Evolutionary conservation across 2,797 vertebrate species (phyloP), one percentile per base, ranked within the genome.

Genomic region (Adelosebastes latens): DNA sequence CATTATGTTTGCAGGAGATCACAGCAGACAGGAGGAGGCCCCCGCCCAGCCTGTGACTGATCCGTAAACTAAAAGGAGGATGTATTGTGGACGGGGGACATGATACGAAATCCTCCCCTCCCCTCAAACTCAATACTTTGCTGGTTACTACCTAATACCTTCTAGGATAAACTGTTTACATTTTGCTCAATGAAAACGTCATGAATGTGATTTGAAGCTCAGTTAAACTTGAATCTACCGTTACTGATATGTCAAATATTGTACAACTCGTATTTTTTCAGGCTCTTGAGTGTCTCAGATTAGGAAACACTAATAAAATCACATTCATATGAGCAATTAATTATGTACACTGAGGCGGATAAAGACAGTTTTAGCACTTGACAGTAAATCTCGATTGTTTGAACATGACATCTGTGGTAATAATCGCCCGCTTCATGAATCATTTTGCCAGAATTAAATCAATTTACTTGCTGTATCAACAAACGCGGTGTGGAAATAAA

Each of bases 1-100:
- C 68, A 72, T 83, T 78, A 74, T 55, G 81, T 82, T 65, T 59
- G 18, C 46, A 58, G 49, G 62, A 75, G 79, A 82, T 81, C 52
- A 60, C 42, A 85, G 78, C 58, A 62, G 73, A 83, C 66, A 74
- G 63, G 53, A 25, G 2, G 68, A 25, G 2, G 65, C 36, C 78
- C 12, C 59, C 18, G 8, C 83, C 83, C 77, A 36, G 65, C 46
- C 34, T 0, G 42, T 18, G 13, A 49, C 58, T 52, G 75, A 58
- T 80, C 36, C 39, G 58, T 67, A 71, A 80, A 80, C 65, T 80
- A 14, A 73, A 42, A 61, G 5, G 20, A 69, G 31, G 5, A 29
- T 25, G 66, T 14, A 2, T 2, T 13, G 58, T 69, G 31, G 46
- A 73, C 5, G 25, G 10, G 10, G 20, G 53, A 68, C 34, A 5